Conservation (phyloP, 2,113 vertebrate species). For the Heliornis fulica region DNA sequence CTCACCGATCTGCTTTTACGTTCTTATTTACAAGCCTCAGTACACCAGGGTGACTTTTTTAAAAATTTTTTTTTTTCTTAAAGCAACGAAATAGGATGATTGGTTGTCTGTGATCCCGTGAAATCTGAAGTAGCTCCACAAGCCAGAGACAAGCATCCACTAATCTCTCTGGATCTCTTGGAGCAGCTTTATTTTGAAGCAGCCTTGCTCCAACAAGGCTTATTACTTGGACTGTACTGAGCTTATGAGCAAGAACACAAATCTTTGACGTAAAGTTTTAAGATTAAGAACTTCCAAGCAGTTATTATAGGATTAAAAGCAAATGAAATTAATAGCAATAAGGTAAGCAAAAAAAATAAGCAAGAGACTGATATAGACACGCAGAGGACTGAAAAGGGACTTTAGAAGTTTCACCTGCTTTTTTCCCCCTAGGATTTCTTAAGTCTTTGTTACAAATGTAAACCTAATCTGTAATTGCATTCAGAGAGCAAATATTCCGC, state of each 20-base stretch:
- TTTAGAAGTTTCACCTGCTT: background rate
- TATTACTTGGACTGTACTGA: background rate
- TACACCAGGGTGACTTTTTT: background rate
- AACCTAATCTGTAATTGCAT: background rate
- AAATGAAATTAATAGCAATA: constrained; percentile 22
- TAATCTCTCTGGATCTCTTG: background rate
- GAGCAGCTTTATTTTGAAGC: background rate
- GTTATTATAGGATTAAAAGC: constrained; percentile 21
- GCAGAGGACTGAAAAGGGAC: background rate
- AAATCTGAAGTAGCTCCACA: background rate
- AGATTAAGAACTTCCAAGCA: background rate
- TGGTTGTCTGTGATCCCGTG: background rate
- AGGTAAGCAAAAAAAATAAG: background rate
- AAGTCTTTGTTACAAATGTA: background rate
- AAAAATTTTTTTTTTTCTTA: background rate
- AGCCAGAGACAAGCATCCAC: background rate
- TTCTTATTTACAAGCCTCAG: constrained; percentile 12
- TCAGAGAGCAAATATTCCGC: background rate
- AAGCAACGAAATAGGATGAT: background rate
- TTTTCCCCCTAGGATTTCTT: background rate
- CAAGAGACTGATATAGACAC: background rate
- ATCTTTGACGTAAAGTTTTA: background rate
- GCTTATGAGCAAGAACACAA: background rate
- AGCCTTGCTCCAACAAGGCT: background rate
- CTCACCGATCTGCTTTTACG: background rate